Conservation (phyloP, 2,113 vertebrate genomes). For the Percopsis transmontana region DNA sequence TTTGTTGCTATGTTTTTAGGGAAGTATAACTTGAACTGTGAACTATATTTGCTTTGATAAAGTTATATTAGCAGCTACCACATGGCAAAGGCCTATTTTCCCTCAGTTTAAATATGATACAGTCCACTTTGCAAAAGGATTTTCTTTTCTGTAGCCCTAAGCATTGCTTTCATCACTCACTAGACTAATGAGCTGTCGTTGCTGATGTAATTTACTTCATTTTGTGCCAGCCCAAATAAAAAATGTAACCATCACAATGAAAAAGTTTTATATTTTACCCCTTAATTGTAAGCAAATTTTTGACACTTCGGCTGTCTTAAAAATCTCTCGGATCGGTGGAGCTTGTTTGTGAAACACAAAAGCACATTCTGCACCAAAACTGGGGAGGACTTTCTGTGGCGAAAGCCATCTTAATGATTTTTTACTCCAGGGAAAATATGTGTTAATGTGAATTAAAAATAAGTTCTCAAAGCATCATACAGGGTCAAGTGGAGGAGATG, state of each 20-base stretch:
- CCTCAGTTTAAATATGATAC: constrained; percentile 26
- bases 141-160: constrained; percentile 32
- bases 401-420: constrained; percentile 1
- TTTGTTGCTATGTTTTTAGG: neutral
- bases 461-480: neutral
- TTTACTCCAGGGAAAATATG: constrained; percentile 3
- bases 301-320: constrained; percentile 17
- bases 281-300: constrained; percentile 51
- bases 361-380: neutral
- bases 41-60: constrained; percentile 7
- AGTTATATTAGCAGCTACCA: constrained; percentile 4
- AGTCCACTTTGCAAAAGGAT: constrained; percentile 31
- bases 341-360: constrained; percentile 19
- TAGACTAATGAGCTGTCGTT: constrained; percentile 63
- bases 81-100: constrained; percentile 19
- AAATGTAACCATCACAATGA: constrained; percentile 43
- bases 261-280: constrained; percentile 39
- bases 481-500: constrained; percentile 9
- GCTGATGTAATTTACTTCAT: constrained; percentile 60
- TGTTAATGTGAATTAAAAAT: constrained; percentile 1
- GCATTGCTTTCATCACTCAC: constrained; percentile 55
- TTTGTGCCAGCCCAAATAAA: constrained; percentile 50
- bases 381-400: neutral
- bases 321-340: constrained; percentile 20
- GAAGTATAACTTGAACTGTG: constrained; percentile 2